phyloP scores from a whole-genome alignment of 1,140 invertebrate species.

The Ericerus pela region DNA sequence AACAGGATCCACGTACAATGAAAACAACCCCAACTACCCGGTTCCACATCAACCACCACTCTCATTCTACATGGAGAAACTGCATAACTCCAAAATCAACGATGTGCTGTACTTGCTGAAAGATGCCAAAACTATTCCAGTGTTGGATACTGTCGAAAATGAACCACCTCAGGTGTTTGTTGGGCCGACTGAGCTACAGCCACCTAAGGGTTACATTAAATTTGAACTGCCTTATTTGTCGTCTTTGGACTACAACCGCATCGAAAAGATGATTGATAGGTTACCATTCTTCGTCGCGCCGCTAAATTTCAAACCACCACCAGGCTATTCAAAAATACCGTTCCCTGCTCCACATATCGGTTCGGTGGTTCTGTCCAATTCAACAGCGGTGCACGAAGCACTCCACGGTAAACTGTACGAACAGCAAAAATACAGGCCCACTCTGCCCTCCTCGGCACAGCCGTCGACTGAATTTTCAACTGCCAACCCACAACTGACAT shows the following conservation, averaged over 20 bases:
- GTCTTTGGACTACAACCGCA: constrained; percentile 48
- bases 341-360: constrained; percentile 70
- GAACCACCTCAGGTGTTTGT: constrained; percentile 59
- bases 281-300: constrained; percentile 71
- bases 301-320: constrained; percentile 59
- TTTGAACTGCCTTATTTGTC: constrained; percentile 69
- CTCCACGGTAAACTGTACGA: constrained; percentile 16
- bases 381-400: constrained; percentile 17
- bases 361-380: constrained; percentile 48
- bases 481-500: constrained; percentile 16
- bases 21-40: constrained; percentile 24
- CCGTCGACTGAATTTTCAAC: constrained; percentile 12
- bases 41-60: constrained; percentile 61
- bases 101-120: constrained; percentile 53
- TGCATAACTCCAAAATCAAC: constrained; percentile 37
- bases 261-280: constrained; percentile 53
- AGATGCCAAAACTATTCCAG: constrained; percentile 52
- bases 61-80: constrained; percentile 53
- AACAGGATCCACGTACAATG: neutral
- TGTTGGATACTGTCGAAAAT: constrained; percentile 50
- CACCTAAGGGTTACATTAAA: constrained; percentile 54
- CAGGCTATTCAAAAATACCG: constrained; percentile 64
- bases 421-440: constrained; percentile 6
- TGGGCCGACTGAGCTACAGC: constrained; percentile 52
- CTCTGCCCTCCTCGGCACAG: neutral